These are phyloP conservation scores for Tinamus major DNA, from an alignment of 2,797 vertebrate species.

Conservation along the genomic window DNA sequence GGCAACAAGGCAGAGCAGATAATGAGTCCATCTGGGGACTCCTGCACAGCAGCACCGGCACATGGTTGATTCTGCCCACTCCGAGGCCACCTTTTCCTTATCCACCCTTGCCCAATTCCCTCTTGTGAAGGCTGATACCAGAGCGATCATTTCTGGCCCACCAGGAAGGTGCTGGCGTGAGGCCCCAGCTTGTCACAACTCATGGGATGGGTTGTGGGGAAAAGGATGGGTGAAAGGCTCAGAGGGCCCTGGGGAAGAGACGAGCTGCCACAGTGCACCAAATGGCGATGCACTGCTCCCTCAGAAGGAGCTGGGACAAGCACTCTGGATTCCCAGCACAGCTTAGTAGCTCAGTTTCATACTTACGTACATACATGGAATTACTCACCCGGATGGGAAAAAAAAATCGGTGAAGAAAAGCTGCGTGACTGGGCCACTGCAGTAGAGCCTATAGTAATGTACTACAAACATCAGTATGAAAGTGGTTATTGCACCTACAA, in stretches of 20 bases:
- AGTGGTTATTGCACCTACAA: no score
- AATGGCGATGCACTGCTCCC: background rate
- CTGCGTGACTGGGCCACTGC: background rate
- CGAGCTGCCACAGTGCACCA: accelerated
- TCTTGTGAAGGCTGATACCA: no score
- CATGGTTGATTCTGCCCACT: background rate
- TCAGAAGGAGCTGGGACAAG: background rate
- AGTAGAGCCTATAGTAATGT: background rate
- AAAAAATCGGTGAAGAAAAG: background rate
- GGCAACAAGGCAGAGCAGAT: background rate
- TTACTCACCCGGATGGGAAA: background rate
- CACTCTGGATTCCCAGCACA: background rate
- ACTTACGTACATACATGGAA: accelerated
- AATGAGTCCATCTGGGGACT: background rate
- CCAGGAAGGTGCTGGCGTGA: accelerated
- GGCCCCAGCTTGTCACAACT: background rate
- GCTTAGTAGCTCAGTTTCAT: background rate
- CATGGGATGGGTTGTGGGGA: background rate
- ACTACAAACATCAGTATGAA: background rate
- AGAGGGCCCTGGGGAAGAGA: background rate
- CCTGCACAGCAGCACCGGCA: background rate
- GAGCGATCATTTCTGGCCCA: accelerated
- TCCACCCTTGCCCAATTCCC: background rate
- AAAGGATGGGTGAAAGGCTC: background rate
- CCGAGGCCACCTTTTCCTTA: background rate